Base-by-base conservation (phyloP, 92 coral and sea anemone genomes). In the Metridium senile region DNA sequence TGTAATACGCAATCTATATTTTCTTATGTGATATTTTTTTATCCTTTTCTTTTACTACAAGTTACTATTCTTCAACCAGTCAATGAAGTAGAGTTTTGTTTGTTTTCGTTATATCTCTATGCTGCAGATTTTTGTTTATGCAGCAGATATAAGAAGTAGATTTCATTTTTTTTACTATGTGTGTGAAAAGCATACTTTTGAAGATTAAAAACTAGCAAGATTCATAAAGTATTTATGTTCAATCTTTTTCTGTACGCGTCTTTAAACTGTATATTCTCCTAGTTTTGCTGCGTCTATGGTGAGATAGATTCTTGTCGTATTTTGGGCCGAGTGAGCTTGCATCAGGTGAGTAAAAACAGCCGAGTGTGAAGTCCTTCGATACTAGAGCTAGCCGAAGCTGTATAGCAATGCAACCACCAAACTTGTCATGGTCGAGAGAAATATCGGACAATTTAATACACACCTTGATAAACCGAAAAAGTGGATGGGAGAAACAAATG, bases 351-450 rank as follows among this genome's bases (percentile, higher is more conserved):
- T 77, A 67, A 59, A 66, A 77, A 49, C 82, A 77, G 21, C 82
- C 82, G 9, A 77, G 66, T 17, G 28, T 3, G 54, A 77, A 65
- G 16, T 66, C 74, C 25, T 77, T 67, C 54, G 47, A 9, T 1
- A 51, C 13, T 1, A 31, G 25, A 2, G 57, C 28, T 0, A 77
- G 82, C 19, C 26, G 49, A 9, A 77, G 67, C 31, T 30, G 66
- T 17, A 77, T 45, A 9, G 74, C 65, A 9, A 77, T 66, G 51
- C 82, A 77, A 11, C 82, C 82, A 22, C 82, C 82, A 66, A 77
- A 77, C 21, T 67, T 53, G 30, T 54, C 22, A 17, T 51, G 10
- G 28, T 66, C 66, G 26, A 64, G 28, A 9, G 82, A 77, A 3
- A 77, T 67, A 33, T 77, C 68, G 1, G 82, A 33, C 33, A 77